Percentiles rank a stretch among this genome's conserved stretches.
Conservation (phyloP, 2,113 vertebrate genomes). For the Clarias batrachus region DNA sequence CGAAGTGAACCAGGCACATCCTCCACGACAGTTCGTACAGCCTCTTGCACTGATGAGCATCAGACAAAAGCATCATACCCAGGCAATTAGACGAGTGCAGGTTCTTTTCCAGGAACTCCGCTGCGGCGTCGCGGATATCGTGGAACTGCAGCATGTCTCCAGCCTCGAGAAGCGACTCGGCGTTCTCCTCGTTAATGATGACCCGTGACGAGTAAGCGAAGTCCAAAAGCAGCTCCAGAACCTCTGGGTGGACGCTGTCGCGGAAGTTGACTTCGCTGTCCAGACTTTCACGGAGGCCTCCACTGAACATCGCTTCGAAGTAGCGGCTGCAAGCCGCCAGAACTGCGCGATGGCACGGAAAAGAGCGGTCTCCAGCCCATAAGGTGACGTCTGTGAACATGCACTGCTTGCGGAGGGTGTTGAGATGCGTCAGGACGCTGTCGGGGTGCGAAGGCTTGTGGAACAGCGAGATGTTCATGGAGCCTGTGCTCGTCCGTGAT, state of each 20-base stretch:
- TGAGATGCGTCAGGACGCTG: conserved; percentile 87
- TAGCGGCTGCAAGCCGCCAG: conserved; percentile 92
- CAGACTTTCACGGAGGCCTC: conserved; percentile 87
- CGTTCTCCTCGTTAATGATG: conserved; percentile 91
- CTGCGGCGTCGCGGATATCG: conserved; percentile 85
- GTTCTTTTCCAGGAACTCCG: conserved; percentile 91
- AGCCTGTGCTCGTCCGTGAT: conserved; percentile 87
- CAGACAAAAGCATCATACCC: conserved; percentile 91
- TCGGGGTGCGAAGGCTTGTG: conserved; percentile 93
- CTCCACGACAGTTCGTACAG: conserved; percentile 89
- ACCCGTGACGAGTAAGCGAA: conserved; percentile 92
- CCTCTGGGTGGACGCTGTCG: conserved; percentile 90
- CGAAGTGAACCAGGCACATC: conserved; percentile 92
- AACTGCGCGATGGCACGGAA: conserved; percentile 89
- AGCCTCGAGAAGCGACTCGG: conserved; percentile 89
- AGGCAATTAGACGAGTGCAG: conserved; percentile 89
- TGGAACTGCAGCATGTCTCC: conserved; percentile 96
- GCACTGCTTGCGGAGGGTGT: conserved; percentile 86
- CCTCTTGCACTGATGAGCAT: conserved; percentile 90
- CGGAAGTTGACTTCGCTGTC: conserved; percentile 89
- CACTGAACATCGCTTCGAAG: conserved; percentile 96
- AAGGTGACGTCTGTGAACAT: conserved; percentile 94
- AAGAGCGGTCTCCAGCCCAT: conserved; percentile 87
- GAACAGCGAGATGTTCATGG: conserved; percentile 90
- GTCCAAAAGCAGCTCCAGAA: conserved; percentile 90